Base-by-base conservation (phyloP, 2,888 invertebrate species). In the Drosophila tanythrix region DNA sequence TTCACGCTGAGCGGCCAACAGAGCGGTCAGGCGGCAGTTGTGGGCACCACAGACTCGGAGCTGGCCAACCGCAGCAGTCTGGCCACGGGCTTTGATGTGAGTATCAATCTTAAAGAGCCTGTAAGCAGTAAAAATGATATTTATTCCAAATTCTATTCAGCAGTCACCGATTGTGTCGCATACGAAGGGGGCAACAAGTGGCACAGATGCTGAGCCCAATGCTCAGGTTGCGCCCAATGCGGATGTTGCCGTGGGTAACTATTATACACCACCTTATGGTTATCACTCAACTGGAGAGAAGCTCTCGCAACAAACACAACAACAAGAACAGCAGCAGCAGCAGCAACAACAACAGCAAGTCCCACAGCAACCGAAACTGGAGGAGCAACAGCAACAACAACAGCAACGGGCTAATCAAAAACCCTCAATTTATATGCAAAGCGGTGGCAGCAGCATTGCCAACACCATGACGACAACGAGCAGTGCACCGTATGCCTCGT, bases 381-480 rank as follows among this genome's bases (percentile, higher is more conserved):
- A 29, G 3, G 59, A 57, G 10, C 61, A 38, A n/a, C 21, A 48
- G 10, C 61, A 38, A 35, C 21, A n/a, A 43, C 66, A 21, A n/a
- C 64, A n/a, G 31, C 66, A 21, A 13, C 61, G 27, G 31, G 48
- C 15, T 4, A 48, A 35, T 21, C 72, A 60, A 8, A 86, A 83
- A 66, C 76, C 89, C 0, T 81, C 91, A 18, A 92, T 88, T 48
- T 93, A 93, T 70, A 93, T 93, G 78, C 93, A 92, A 70, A 92
- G 93, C 72, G 92, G 92, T 7, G 88, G 83, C 38, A 82, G 75
- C 48, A 88, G 88, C 63, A 89, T 89, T n/a, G 91, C 91, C 29
- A 86, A 79, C n/a, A 93, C 93, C 0, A 85, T 92, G 65, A 93
- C 93, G 0, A 93, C 93, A 3, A 92, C 88, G 35, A 93, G 93